These are phyloP conservation scores for Grammomys dolichurus DNA, from an alignment of 2,113 vertebrate genomes.

Conservation along the genomic window DNA sequence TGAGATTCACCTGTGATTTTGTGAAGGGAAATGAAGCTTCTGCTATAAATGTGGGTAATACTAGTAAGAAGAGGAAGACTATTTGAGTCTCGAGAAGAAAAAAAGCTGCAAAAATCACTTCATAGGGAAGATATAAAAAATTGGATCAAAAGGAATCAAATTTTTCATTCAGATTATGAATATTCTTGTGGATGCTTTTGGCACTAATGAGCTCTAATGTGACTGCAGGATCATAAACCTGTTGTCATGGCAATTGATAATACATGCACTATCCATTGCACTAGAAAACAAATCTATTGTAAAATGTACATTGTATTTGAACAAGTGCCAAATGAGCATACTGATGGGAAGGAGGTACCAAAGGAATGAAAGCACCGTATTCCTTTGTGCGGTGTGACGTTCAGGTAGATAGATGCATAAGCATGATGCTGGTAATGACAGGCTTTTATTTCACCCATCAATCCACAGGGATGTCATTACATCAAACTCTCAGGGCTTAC, in stretches of 20 bases:
- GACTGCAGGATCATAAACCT: conserved; percentile 10
- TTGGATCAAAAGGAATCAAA: conserved; percentile 7
- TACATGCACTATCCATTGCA: background rate
- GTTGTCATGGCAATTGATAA: conserved; percentile 54
- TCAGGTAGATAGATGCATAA: conserved; percentile 1
- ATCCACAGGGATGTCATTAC: background rate
- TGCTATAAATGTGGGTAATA: background rate
- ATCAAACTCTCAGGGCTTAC: background rate
- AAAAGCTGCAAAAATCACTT: background rate
- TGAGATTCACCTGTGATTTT: background rate
- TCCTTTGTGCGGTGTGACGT: background rate
- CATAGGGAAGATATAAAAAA: background rate
- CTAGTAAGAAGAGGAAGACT: background rate
- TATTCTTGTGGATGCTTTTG: conserved; percentile 56
- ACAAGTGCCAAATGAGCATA: conserved; percentile 25
- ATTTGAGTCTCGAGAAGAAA: conserved; percentile 35
- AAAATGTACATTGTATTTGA: conserved; percentile 23
- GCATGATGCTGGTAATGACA: background rate
- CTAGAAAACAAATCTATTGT: background rate
- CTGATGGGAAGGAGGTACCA: background rate
- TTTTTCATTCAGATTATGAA: conserved; percentile 54
- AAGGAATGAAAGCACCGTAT: background rate
- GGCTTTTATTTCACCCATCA: conserved; percentile 9
- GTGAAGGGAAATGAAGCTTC: background rate
- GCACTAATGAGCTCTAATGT: conserved; percentile 46